phyloP scores from a whole-genome alignment of 2,797 vertebrate species.

The Labeo calbasu region DNA sequence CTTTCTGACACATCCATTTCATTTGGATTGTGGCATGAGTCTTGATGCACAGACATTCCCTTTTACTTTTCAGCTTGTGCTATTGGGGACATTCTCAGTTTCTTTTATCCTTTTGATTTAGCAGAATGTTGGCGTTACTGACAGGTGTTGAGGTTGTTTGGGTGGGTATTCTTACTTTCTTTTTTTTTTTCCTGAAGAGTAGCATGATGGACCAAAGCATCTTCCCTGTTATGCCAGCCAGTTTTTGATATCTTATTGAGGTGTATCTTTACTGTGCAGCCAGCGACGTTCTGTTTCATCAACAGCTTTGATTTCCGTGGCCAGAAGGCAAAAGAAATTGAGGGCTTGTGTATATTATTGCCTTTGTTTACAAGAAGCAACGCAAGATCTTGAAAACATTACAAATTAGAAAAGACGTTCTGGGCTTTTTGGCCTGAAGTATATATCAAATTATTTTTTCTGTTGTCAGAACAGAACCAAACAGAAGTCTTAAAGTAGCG shows the following conservation, averaged over 20 bases:
- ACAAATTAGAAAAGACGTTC: background rate
- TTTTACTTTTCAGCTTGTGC: conserved; percentile 5
- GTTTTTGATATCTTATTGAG: conserved; percentile 6
- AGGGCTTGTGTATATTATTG: conserved; percentile 13
- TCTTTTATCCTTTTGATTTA: background rate
- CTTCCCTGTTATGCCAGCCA: conserved; percentile 18
- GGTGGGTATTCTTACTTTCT: background rate
- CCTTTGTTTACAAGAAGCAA: conserved; percentile 30
- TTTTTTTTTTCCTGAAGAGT: background rate
- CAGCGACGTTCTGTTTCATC: conserved; percentile 4
- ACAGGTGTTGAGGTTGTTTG: background rate
- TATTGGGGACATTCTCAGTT: background rate
- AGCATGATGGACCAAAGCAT: conserved; percentile 47
- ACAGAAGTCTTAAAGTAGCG: conserved; percentile 41
- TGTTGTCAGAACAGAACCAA: conserved; percentile 46
- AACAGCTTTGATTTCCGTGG: background rate
- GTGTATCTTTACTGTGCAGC: conserved; percentile 7
- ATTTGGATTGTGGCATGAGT: conserved; percentile 16
- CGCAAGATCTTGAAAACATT: background rate
- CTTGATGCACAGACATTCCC: conserved; percentile 28
- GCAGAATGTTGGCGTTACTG: conserved; percentile 11
- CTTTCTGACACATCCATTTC: conserved; percentile 52
- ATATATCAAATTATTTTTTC: conserved; percentile 3
- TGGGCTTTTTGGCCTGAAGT: background rate
- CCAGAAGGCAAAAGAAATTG: background rate